phyloP scores from a whole-genome alignment of 2,888 invertebrate species.

The Calameuta pallipes region DNA sequence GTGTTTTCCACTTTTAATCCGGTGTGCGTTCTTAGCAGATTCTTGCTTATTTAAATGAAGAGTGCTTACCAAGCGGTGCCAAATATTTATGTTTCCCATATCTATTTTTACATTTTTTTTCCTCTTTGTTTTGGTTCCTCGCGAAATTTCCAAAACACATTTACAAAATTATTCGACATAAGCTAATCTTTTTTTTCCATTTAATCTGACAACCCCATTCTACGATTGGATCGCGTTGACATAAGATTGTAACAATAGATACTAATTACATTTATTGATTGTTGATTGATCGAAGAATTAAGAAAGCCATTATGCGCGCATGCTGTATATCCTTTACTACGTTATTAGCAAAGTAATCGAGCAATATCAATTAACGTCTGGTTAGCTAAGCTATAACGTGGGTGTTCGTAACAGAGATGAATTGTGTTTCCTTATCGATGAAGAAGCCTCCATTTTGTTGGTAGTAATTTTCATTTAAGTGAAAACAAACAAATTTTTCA shows the following conservation, averaged over 20 bases:
- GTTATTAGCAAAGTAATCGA: too few species aligned
- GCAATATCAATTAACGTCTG: too few species aligned
- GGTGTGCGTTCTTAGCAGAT: not conserved
- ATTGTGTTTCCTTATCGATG: too few species aligned
- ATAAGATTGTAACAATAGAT: not conserved
- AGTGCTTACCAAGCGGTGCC: not conserved
- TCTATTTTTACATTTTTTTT: not conserved
- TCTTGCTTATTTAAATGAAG: not conserved
- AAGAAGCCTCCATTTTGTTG: too few species aligned
- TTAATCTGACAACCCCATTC: not conserved
- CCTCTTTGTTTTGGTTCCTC: not conserved
- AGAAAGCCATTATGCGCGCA: not conserved
- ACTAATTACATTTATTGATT: not conserved
- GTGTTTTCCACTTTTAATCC: not conserved
- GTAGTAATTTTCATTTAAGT: too few species aligned
- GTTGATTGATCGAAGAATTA: not conserved
- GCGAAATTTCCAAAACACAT: not conserved
- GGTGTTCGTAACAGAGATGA: too few species aligned
- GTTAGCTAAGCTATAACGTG: too few species aligned
- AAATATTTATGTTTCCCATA: not conserved
- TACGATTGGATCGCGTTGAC: not conserved
- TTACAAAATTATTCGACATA: not conserved
- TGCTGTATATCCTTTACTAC: too few species aligned
- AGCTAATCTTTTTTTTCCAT: not conserved
- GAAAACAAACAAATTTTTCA: too few species aligned